Evolutionary conservation across 2,113 vertebrate species (phyloP).

Genomic region (Lipotes vexillifer): DNA sequence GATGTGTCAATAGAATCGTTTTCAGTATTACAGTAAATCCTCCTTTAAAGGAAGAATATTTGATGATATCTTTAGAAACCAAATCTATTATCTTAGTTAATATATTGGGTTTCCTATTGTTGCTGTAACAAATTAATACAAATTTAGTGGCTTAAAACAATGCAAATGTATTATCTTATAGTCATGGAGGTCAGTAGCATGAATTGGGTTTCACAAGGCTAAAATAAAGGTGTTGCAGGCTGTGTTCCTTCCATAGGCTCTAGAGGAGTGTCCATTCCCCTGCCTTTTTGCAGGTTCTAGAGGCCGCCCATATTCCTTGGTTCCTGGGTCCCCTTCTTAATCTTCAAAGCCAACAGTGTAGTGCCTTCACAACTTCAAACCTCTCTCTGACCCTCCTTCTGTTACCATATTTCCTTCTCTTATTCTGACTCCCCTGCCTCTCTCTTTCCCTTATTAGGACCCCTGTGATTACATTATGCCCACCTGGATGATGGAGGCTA

Average conservation of each 20-base stretch:
- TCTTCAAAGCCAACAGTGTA: not conserved
- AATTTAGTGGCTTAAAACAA: not conserved
- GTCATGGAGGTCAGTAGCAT: not conserved
- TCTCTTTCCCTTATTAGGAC: not conserved
- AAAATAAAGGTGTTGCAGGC: not conserved
- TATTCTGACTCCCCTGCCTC: not conserved
- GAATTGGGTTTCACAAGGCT: not conserved
- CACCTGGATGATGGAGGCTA: not conserved
- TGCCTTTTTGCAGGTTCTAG: not conserved
- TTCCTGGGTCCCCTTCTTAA: fast-evolving
- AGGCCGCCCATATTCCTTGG: fast-evolving
- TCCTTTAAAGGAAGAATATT: not conserved
- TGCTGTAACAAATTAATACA: not conserved
- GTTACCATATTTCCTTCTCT: not conserved
- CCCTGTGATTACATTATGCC: not conserved
- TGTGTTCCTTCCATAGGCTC: not conserved
- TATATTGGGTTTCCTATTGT: not conserved
- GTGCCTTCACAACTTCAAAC: not conserved
- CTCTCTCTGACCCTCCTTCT: not conserved
- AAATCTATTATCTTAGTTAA: not conserved
- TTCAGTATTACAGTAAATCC: not conserved
- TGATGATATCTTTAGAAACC: not conserved
- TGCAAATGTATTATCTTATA: not conserved
- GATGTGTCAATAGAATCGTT: not conserved
- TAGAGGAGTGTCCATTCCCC: fast-evolving